phyloP scores from a whole-genome alignment of 1,140 invertebrate genomes.

The Atta colombica region DNA sequence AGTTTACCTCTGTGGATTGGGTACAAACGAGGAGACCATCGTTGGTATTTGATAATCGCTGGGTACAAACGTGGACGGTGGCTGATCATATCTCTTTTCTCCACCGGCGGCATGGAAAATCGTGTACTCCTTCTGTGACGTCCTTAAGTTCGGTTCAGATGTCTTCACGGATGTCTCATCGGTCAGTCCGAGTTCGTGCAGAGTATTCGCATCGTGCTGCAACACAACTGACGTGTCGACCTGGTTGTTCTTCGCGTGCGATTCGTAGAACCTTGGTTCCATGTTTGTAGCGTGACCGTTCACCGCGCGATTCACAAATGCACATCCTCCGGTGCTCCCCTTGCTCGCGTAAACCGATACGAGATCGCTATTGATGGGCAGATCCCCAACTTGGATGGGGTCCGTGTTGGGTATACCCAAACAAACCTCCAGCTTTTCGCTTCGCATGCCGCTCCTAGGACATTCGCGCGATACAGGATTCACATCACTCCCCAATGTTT shows the following conservation, averaged over 20 bases:
- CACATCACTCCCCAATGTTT: background rate
- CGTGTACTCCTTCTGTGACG: constrained; percentile 21
- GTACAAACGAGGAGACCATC: constrained; percentile 67
- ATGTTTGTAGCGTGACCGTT: background rate
- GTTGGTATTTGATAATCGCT: constrained; percentile 77
- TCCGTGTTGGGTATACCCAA: background rate
- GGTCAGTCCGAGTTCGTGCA: constrained; percentile 2
- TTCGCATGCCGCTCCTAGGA: background rate
- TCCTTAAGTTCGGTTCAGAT: background rate
- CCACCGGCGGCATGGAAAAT: background rate
- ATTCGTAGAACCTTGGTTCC: constrained; percentile 12
- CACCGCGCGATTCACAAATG: constrained; percentile 1
- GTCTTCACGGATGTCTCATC: background rate
- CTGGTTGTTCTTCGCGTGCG: background rate
- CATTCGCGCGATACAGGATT: background rate
- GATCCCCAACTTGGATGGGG: background rate
- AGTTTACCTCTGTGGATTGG: constrained; percentile 65
- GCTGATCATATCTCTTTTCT: constrained; percentile 19
- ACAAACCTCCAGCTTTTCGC: constrained; percentile 1
- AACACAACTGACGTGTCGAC: background rate
- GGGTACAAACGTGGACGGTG: constrained; percentile 29
- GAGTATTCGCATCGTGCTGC: background rate
- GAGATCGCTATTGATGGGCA: background rate
- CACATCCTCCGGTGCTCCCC: constrained; percentile 5
- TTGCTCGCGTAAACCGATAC: constrained; percentile 45